phyloP scores from a whole-genome alignment of 2,797 vertebrate species.

The Loris lydekkerianus region DNA sequence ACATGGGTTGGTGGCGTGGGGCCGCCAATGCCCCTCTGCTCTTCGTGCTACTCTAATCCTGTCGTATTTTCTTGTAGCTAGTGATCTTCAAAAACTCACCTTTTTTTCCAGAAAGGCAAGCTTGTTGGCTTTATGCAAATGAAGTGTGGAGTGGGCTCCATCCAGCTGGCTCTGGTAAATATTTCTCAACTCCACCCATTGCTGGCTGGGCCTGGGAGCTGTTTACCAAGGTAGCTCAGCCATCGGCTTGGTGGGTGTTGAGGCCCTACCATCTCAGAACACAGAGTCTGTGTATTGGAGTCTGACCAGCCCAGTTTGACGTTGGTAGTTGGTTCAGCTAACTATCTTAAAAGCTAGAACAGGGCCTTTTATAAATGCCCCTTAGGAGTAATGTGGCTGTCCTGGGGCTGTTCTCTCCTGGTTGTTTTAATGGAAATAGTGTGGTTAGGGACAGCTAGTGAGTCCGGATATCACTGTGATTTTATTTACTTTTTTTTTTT shows the following conservation, averaged over 20 bases:
- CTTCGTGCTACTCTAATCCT: not conserved
- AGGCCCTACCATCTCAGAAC: not conserved
- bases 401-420: not conserved
- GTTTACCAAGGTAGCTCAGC: not conserved
- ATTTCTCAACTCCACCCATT: not conserved
- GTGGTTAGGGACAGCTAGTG: not conserved
- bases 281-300: not conserved
- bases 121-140: conserved; percentile 34
- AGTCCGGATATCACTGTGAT: not conserved
- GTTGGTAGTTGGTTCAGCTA: not conserved
- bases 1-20: not conserved
- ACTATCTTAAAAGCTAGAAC: not conserved
- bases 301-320: not conserved
- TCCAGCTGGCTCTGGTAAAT: not conserved
- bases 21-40: not conserved
- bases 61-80: not conserved
- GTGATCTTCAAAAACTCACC: not conserved
- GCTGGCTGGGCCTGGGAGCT: not conserved
- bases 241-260: not conserved
- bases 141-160: not conserved
- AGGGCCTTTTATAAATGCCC: not conserved
- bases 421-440: not conserved
- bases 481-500: not conserved
- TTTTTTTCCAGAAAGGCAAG: not conserved
- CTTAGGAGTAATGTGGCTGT: not conserved